Evolutionary conservation across 2,113 vertebrate genomes (phyloP).

Genomic region (Nanger granti): DNA sequence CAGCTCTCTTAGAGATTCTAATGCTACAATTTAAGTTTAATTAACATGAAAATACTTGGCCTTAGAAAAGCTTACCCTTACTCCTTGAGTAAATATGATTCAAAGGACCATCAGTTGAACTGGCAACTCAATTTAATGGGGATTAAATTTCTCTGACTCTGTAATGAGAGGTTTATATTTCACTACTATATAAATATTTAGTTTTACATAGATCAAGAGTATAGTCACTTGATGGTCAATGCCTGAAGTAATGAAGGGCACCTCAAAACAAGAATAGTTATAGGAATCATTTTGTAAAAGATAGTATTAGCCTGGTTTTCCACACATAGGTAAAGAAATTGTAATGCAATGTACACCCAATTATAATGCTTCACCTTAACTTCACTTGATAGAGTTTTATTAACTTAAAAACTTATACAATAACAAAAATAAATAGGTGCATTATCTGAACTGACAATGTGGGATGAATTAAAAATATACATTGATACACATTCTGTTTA

Average conservation of each 20-base stretch:
- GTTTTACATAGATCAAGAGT: neutral
- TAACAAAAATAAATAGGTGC: neutral
- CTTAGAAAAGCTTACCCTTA: conserved; percentile 29
- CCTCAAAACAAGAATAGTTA: neutral
- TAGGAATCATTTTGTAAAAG: neutral
- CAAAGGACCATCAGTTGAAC: conserved; percentile 38
- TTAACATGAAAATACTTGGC: conserved; percentile 31
- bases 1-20: neutral
- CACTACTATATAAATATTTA: neutral
- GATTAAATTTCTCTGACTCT: conserved; percentile 37
- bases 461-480: neutral
- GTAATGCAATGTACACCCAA: neutral
- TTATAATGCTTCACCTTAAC: neutral
- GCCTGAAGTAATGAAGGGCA: neutral
- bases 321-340: neutral
- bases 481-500: neutral
- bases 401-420: neutral
- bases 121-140: conserved; percentile 29
- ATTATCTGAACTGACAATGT: neutral
- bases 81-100: conserved; percentile 48
- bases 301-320: neutral
- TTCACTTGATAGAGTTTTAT: neutral
- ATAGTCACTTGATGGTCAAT: neutral
- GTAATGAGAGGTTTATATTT: conserved; percentile 29
- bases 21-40: conserved; percentile 35